Evolutionary conservation across 2,888 invertebrate genomes (phyloP), one percentile per base, ranked within the genome.

Genomic region (Leptogaster cylindrica): DNA sequence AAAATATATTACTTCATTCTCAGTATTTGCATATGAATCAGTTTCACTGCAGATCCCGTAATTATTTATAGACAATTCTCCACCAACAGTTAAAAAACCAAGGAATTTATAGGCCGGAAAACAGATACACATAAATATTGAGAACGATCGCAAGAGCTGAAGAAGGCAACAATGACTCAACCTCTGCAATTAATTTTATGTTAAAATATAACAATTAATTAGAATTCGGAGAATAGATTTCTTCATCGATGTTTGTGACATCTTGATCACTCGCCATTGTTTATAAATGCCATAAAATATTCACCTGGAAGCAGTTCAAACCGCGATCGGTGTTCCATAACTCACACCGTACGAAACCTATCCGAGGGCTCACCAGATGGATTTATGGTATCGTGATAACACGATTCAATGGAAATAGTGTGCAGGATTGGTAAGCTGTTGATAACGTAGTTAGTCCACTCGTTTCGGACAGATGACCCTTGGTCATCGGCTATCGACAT

Each of bases 131-230:
- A n/a, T n/a, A n/a, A n/a, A n/a, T n/a, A n/a, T n/a, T n/a, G n/a
- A n/a, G n/a, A n/a, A n/a, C n/a, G n/a, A n/a, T n/a, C n/a, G n/a
- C n/a, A n/a, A n/a, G n/a, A n/a, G n/a, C n/a, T n/a, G n/a, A n/a
- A n/a, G n/a, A n/a, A n/a, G n/a, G n/a, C n/a, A n/a, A n/a, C n/a
- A n/a, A n/a, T n/a, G n/a, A n/a, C n/a, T n/a, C n/a, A n/a, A n/a
- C n/a, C n/a, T n/a, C n/a, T n/a, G n/a, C n/a, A 55, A 55, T 55
- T 55, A 55, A 55, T 55, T 55, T 55, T 55, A 55, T 55, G 55
- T 55, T n/a, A 55, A 55, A 55, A 55, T 12, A 20, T 36, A 36
- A 55, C 55, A 55, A 55, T 55, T 55, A 55, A 55, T 55, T 55
- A 55, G 55, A 36, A 55, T 55, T 55, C 55, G 39, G 12, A 8